A percentile compares a stretch with the other conserved stretches of the same genome.
These are phyloP conservation scores for Thunnus maccoyii DNA, from an alignment of 2,113 vertebrate genomes.

Conservation along the genomic window DNA sequence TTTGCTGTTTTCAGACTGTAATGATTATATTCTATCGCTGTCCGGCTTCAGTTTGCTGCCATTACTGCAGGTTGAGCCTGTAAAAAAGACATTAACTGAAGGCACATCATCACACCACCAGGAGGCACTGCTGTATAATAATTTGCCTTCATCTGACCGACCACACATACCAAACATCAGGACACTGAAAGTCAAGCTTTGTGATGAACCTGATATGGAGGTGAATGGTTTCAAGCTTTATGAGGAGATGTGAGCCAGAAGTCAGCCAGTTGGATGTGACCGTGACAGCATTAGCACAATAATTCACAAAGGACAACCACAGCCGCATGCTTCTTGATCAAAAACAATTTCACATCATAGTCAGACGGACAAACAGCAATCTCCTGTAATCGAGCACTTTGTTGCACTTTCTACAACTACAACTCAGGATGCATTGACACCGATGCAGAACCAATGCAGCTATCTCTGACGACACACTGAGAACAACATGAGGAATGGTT, in stretches of 20 bases:
- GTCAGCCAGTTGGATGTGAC: slow-evolving; percentile 84
- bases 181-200: not conserved
- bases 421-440: slow-evolving; percentile 80
- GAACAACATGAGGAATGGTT: slow-evolving; percentile 83
- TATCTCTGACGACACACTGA: slow-evolving; percentile 75
- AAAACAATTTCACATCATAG: slow-evolving; percentile 53
- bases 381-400: slow-evolving; percentile 75
- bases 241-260: slow-evolving; percentile 37
- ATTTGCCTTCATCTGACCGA: slow-evolving; percentile 31
- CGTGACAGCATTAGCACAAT: slow-evolving; percentile 60
- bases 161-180: slow-evolving; percentile 33
- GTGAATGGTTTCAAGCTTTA: slow-evolving; percentile 42
- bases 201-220: slow-evolving; percentile 38
- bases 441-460: slow-evolving; percentile 82
- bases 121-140: slow-evolving; percentile 55
- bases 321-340: slow-evolving; percentile 82
- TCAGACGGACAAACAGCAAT: slow-evolving; percentile 73
- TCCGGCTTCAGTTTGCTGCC: slow-evolving; percentile 16
- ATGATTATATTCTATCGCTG: not conserved
- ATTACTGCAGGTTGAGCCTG: slow-evolving; percentile 32
- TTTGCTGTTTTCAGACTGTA: not conserved
- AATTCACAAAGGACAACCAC: slow-evolving; percentile 74
- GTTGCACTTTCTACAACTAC: slow-evolving; percentile 79
- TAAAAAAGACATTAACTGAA: slow-evolving; percentile 39
- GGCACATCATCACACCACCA: slow-evolving; percentile 66